Conservation (phyloP, 2,888 invertebrate species). For the Orchesellides sinensis region DNA sequence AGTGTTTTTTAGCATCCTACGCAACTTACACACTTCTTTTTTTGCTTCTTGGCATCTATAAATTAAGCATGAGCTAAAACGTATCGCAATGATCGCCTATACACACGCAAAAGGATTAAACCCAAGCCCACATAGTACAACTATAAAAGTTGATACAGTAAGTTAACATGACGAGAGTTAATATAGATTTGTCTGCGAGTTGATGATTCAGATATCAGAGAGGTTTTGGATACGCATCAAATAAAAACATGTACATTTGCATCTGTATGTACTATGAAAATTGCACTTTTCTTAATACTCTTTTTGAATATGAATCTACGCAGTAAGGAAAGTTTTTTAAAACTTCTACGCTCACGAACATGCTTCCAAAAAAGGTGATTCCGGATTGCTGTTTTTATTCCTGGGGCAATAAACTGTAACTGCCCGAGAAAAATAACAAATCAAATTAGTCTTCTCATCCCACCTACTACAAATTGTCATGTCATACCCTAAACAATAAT, state of each 20-base stretch:
- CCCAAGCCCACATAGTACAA: neutral
- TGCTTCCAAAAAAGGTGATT: neutral
- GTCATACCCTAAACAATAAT: too few species aligned
- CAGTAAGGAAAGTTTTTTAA: neutral
- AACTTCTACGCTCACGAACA: neutral
- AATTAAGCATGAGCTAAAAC: too few species aligned
- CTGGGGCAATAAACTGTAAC: neutral
- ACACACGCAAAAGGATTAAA: neutral
- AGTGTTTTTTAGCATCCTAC: too few species aligned
- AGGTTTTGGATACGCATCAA: neutral
- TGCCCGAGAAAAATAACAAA: neutral
- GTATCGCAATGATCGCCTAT: too few species aligned
- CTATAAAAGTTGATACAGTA: neutral
- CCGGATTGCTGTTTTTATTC: neutral
- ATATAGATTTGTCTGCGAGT: neutral
- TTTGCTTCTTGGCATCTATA: too few species aligned
- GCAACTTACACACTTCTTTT: too few species aligned
- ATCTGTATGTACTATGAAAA: too few species aligned
- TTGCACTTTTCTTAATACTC: neutral
- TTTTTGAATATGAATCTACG: neutral
- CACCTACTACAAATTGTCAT: too few species aligned
- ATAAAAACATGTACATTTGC: too few species aligned
- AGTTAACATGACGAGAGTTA: too few species aligned
- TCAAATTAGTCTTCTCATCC: too few species aligned
- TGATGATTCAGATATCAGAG: neutral